Evolutionary conservation across 2,888 invertebrate species (phyloP).

Genomic region (Drosophila lacicola): DNA sequence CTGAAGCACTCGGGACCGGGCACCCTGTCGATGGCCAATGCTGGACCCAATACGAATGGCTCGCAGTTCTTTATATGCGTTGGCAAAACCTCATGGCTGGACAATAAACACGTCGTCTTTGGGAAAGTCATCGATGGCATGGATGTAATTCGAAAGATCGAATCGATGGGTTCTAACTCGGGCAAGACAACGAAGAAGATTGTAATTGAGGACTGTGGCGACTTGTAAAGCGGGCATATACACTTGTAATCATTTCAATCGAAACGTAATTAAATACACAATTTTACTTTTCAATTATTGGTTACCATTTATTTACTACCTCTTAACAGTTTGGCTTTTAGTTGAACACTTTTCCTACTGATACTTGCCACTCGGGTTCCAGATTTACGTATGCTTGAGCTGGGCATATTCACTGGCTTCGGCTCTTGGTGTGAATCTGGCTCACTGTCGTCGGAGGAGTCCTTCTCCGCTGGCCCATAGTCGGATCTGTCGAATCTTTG

Average conservation of each 20-base stretch:
- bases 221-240: constrained; percentile 85
- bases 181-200: constrained; percentile 93
- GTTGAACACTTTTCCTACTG: neutral
- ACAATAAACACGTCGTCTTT: constrained; percentile 91
- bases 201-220: constrained; percentile 92
- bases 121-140: constrained; percentile 94
- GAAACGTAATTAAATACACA: neutral
- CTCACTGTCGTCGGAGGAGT: neutral
- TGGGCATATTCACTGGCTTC: neutral
- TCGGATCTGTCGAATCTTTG: neutral
- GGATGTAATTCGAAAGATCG: constrained; percentile 94
- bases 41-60: constrained; percentile 97
- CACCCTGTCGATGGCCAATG: constrained; percentile 97
- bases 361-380: neutral
- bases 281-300: neutral
- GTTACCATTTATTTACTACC: neutral
- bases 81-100: constrained; percentile 93
- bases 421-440: neutral
- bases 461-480: too few relatives aligned
- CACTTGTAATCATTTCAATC: neutral
- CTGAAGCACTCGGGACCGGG: constrained; percentile 97
- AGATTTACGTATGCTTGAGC: neutral
- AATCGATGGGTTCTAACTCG: constrained; percentile 91
- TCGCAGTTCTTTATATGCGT: constrained; percentile 98
- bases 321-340: neutral